Conservation (phyloP, 2,888 invertebrate genomes). For the Cartodere bifasciata region DNA sequence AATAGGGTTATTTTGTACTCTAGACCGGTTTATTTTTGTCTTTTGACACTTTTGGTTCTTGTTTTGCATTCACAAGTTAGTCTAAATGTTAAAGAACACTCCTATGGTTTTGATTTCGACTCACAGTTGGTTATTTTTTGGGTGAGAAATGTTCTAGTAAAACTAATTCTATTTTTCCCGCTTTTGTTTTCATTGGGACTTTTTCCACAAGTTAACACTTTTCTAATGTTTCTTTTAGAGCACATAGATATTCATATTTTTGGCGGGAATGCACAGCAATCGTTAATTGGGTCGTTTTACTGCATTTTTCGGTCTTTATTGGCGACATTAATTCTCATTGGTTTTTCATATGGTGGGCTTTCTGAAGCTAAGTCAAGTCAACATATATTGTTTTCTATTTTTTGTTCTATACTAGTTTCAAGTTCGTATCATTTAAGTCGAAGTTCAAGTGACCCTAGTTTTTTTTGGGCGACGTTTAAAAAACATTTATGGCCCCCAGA, state of each 20-base stretch:
- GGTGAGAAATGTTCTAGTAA: conserved; percentile 61
- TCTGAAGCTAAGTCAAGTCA: conserved; percentile 75
- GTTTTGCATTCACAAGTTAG: conserved; percentile 26
- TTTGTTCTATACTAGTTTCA: conserved; percentile 79
- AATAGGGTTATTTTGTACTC: conserved; percentile 91
- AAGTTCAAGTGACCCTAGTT: conserved; percentile 80
- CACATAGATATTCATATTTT: conserved; percentile 87
- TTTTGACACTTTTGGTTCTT: conserved; percentile 47
- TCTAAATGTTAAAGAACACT: conserved; percentile 14
- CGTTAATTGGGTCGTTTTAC: conserved; percentile 71
- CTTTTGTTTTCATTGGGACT: conserved; percentile 88
- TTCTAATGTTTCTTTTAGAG: conserved; percentile 90
- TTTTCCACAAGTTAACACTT: conserved; percentile 95
- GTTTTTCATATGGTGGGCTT: conserved; percentile 78
- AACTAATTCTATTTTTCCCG: conserved; percentile 82
- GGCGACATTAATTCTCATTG: conserved; percentile 69
- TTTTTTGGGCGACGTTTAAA: conserved; percentile 79
- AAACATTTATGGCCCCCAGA: conserved; percentile 70
- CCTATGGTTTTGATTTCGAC: conserved; percentile 31
- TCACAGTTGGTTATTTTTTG: conserved; percentile 50
- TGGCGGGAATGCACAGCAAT: conserved; percentile 79
- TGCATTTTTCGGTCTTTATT: conserved; percentile 69
- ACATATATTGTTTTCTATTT: conserved; percentile 88
- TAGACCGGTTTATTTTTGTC: conserved; percentile 84
- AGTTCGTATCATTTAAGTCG: conserved; percentile 87